phyloP scores from a whole-genome alignment of 2,113 vertebrate species.

The Archocentrus centrarchus region DNA sequence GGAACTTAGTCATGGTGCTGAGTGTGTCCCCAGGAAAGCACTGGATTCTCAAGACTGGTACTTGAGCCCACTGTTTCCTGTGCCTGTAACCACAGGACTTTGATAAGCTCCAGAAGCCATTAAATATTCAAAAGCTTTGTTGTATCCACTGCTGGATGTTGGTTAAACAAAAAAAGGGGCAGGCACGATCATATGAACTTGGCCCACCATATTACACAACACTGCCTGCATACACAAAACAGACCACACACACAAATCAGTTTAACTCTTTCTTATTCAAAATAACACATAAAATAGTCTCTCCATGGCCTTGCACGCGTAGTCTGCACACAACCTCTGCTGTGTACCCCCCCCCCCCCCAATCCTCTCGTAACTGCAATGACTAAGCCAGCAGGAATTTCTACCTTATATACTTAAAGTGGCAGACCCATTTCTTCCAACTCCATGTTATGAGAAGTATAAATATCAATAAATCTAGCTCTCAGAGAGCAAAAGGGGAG shows the following conservation, averaged over 20 bases:
- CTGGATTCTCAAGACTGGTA: slow-evolving; percentile 51
- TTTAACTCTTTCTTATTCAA: slow-evolving; percentile 11
- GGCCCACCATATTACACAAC: slow-evolving; percentile 12
- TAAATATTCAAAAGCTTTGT: slow-evolving; percentile 65
- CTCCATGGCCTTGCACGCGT: slow-evolving; percentile 16
- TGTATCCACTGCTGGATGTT: slow-evolving; percentile 60
- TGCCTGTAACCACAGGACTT: slow-evolving; percentile 56
- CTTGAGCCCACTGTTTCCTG: slow-evolving; percentile 55
- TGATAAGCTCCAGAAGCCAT: slow-evolving; percentile 64
- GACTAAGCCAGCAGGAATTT: slow-evolving; percentile 76
- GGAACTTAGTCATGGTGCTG: slow-evolving; percentile 60
- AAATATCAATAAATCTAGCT: slow-evolving; percentile 16
- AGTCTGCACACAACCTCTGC: slow-evolving; percentile 30
- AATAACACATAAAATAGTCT: slow-evolving; percentile 39
- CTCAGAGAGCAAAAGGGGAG: neutral
- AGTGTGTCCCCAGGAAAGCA: slow-evolving; percentile 67
- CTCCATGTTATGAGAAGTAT: neutral
- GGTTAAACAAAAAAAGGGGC: slow-evolving; percentile 53
- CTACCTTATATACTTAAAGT: slow-evolving; percentile 74
- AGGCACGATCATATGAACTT: slow-evolving; percentile 31
- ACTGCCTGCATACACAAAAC: slow-evolving; percentile 27
- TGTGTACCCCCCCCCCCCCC: slow-evolving; percentile 53
- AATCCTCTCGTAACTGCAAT: slow-evolving; percentile 65
- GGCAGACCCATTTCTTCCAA: slow-evolving; percentile 33
- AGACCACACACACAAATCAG: slow-evolving; percentile 28